Percentiles rank a stretch among this genome's conserved stretches.
Evolutionary conservation across 2,113 vertebrate species (phyloP).

Genomic region (Phasianus colchicus): DNA sequence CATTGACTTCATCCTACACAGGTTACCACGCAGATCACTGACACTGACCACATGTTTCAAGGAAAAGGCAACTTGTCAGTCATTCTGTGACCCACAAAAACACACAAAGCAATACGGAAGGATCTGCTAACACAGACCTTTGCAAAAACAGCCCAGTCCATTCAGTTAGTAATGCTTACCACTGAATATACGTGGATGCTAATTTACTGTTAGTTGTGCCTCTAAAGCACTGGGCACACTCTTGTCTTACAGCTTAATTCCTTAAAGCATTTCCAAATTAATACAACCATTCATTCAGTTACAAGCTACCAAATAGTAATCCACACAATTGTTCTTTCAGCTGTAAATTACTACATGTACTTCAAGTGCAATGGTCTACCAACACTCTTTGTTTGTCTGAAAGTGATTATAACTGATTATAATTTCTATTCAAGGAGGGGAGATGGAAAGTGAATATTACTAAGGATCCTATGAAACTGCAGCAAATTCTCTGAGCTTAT

Average conservation of each 20-base stretch:
- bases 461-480: neutral
- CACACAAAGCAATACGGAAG: neutral
- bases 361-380: neutral
- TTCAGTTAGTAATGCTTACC: neutral
- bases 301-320: neutral
- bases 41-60: neutral
- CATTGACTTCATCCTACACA: too few relatives aligned
- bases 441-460: neutral
- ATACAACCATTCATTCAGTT: neutral
- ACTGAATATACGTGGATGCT: neutral
- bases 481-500: neutral
- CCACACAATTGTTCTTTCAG: neutral
- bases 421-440: neutral
- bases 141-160: neutral
- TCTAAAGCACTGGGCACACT: neutral
- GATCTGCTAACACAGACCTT: neutral
- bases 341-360: neutral
- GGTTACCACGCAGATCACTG: neutral
- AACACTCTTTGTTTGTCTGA: neutral
- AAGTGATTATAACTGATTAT: neutral
- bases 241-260: neutral
- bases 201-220: neutral
- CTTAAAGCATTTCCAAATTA: neutral
- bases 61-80: conserved; percentile 15
- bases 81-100: conserved; percentile 50